These are phyloP conservation scores for Lochmaea capreae DNA, from an alignment of 2,888 invertebrate species.

Conservation along the genomic window DNA sequence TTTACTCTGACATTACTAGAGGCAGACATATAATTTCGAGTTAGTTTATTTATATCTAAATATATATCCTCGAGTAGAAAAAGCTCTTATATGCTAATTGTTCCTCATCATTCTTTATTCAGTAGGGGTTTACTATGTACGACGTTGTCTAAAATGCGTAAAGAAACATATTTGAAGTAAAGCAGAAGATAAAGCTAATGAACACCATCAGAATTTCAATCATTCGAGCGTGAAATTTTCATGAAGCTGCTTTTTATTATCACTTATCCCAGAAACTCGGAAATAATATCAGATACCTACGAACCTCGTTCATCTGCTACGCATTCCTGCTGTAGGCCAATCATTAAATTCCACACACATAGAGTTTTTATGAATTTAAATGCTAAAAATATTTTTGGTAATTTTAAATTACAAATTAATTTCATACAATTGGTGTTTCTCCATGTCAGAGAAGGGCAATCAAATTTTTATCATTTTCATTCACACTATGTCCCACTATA, in stretches of 20 bases:
- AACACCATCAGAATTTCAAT: conserved; percentile 4
- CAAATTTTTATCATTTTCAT: too few relatives aligned
- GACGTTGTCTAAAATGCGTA: not conserved
- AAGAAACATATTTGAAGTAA: conserved; percentile 1
- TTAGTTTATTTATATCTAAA: too few relatives aligned
- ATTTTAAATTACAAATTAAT: too few relatives aligned
- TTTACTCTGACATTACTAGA: too few relatives aligned
- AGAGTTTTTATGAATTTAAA: not conserved
- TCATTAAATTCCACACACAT: not conserved
- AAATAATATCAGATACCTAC: not conserved
- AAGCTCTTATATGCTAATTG: too few relatives aligned
- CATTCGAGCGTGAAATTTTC: not conserved
- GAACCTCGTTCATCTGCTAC: not conserved
- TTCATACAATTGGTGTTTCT: too few relatives aligned
- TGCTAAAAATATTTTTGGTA: not conserved
- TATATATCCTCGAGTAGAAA: too few relatives aligned
- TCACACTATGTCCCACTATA: too few relatives aligned
- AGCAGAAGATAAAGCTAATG: not conserved
- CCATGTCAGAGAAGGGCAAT: too few relatives aligned
- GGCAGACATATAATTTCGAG: too few relatives aligned
- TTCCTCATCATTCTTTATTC: not conserved
- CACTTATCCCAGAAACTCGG: not conserved
- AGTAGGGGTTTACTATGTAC: not conserved
- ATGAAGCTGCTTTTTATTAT: conserved; percentile 2
- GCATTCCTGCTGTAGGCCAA: not conserved